These are phyloP conservation scores for Ceramica pisi DNA, from an alignment of 2,888 invertebrate species.

Conservation along the genomic window DNA sequence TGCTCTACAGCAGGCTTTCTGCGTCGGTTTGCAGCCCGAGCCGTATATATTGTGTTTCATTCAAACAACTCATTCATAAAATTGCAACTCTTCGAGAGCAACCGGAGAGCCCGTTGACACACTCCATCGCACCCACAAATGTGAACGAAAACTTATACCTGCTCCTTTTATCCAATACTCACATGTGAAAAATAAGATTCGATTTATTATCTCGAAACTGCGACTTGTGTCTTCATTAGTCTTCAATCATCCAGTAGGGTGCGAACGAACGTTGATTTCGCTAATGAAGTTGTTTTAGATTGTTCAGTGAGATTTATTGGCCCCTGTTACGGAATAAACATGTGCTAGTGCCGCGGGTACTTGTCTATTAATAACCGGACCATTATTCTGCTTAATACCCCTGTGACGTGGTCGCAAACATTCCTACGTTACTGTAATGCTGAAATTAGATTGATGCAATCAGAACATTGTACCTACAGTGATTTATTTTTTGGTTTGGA, in stretches of 20 bases:
- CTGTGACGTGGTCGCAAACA: slow-evolving; percentile 79
- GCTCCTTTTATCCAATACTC: slow-evolving; percentile 70
- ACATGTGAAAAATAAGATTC: slow-evolving; percentile 69
- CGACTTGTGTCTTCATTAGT: slow-evolving; percentile 71
- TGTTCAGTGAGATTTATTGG: slow-evolving; percentile 84
- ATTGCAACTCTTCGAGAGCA: slow-evolving; percentile 85
- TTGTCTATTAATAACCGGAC: slow-evolving; percentile 86
- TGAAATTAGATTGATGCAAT: slow-evolving; percentile 75
- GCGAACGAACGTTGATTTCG: slow-evolving; percentile 77
- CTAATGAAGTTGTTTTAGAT: slow-evolving; percentile 87
- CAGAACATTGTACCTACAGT: slow-evolving; percentile 45
- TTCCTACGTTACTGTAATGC: slow-evolving; percentile 74
- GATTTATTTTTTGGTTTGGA: slow-evolving; percentile 27
- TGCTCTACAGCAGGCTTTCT: slow-evolving; percentile 74
- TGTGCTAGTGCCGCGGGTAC: slow-evolving; percentile 81
- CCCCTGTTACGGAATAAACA: slow-evolving; percentile 82
- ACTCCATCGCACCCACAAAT: slow-evolving; percentile 81
- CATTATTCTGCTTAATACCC: slow-evolving; percentile 82
- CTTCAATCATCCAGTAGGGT: slow-evolving; percentile 74
- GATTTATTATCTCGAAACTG: slow-evolving; percentile 69
- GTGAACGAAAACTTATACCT: slow-evolving; percentile 72
- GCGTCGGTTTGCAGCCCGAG: slow-evolving; percentile 76
- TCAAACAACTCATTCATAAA: slow-evolving; percentile 90
- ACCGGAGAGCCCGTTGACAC: slow-evolving; percentile 81
- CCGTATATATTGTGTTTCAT: slow-evolving; percentile 86